Evolutionary conservation across 2,797 vertebrate species (phyloP).

Genomic region (Halcyon leucocephala): DNA sequence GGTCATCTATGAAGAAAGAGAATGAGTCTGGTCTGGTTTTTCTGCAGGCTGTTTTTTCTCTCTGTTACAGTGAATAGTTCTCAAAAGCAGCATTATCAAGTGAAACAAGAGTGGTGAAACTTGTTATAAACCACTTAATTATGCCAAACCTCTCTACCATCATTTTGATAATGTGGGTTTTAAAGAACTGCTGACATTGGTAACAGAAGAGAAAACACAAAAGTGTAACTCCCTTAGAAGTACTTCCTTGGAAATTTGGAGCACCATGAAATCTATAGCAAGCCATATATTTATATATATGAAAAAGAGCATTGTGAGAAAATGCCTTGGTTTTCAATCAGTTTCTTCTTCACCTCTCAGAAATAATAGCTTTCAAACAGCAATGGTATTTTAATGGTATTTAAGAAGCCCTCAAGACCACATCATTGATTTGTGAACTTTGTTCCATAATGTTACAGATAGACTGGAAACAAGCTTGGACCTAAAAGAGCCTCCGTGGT

Average conservation of each 20-base stretch:
- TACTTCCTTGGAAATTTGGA: neutral
- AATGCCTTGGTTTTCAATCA: neutral
- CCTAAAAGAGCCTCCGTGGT: neutral
- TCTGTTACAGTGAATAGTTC: neutral
- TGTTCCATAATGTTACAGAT: neutral
- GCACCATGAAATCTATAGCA: neutral
- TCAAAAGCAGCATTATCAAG: neutral
- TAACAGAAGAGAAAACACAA: constrained; percentile 3
- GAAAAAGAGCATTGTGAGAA: neutral
- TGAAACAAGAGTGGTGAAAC: neutral
- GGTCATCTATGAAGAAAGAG: neutral
- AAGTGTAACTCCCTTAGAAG: neutral
- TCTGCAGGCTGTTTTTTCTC: neutral
- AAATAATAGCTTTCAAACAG: neutral
- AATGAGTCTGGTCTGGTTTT: neutral
- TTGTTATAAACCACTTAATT: neutral
- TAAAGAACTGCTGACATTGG: neutral
- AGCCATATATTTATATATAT: neutral
- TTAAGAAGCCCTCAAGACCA: neutral
- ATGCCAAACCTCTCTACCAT: neutral
- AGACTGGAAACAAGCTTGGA: neutral
- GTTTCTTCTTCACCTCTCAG: neutral
- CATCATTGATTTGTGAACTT: neutral
- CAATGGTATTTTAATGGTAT: neutral
- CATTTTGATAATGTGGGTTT: neutral